Evolutionary conservation across 2,888 invertebrate genomes (phyloP).

Genomic region (Cheilosia soror): DNA sequence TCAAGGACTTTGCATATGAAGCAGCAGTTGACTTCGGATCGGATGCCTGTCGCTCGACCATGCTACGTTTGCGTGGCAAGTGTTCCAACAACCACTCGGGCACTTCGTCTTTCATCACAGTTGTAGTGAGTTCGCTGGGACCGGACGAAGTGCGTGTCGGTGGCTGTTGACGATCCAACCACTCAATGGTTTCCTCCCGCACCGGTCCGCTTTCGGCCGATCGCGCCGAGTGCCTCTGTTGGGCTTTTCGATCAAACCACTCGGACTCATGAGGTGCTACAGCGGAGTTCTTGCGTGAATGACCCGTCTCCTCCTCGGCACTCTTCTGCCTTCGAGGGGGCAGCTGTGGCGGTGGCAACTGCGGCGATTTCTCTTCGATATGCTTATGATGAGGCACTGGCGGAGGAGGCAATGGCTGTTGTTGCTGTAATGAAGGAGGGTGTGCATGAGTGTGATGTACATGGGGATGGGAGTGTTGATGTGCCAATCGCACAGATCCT

Average conservation of each 20-base stretch:
- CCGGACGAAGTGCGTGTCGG: slow-evolving; percentile 83
- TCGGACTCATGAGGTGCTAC: slow-evolving; percentile 80
- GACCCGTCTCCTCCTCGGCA: slow-evolving; percentile 77
- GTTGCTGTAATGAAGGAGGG: slow-evolving; percentile 59
- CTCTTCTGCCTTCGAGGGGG: slow-evolving; percentile 78
- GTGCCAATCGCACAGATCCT: slow-evolving; percentile 80
- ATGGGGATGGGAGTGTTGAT: slow-evolving; percentile 75
- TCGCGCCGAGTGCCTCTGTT: slow-evolving; percentile 83
- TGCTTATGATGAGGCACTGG: slow-evolving; percentile 75
- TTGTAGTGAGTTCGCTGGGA: slow-evolving; percentile 82
- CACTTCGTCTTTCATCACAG: slow-evolving; percentile 82
- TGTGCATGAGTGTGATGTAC: slow-evolving; percentile 67
- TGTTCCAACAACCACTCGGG: slow-evolving; percentile 83
- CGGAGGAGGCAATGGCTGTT: slow-evolving; percentile 73
- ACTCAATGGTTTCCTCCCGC: slow-evolving; percentile 82
- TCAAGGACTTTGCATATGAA: slow-evolving; percentile 81
- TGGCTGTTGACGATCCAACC: slow-evolving; percentile 81
- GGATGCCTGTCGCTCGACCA: slow-evolving; percentile 78
- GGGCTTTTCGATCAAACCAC: slow-evolving; percentile 83
- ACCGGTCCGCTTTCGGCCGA: slow-evolving; percentile 83
- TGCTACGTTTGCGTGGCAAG: slow-evolving; percentile 81
- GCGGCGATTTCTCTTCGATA: slow-evolving; percentile 71
- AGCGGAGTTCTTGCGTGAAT: slow-evolving; percentile 72
- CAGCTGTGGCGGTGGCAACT: slow-evolving; percentile 78
- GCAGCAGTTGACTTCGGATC: slow-evolving; percentile 78